phyloP scores from a whole-genome alignment of 2,113 vertebrate species.

The Anoplopoma fimbria region DNA sequence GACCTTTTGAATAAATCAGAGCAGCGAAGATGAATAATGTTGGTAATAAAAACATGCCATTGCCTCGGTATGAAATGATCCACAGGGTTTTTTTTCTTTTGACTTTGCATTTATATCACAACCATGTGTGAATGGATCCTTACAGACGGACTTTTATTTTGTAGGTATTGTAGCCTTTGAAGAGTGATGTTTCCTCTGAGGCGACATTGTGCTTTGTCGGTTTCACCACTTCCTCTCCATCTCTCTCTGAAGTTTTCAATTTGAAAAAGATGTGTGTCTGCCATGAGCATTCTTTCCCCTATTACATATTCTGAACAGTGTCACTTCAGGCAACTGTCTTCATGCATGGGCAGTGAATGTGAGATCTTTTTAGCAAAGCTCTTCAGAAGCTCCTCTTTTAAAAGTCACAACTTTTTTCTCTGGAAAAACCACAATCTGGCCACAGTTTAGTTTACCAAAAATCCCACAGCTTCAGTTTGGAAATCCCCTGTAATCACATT shows the following conservation, averaged over 20 bases:
- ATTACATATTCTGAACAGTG: neutral
- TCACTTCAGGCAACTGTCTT: neutral
- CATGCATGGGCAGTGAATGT: neutral
- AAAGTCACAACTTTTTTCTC: neutral
- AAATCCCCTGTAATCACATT: conserved; percentile 39
- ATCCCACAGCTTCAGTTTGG: neutral
- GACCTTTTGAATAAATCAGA: neutral
- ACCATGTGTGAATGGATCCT: conserved; percentile 26
- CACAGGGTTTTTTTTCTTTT: conserved; percentile 9
- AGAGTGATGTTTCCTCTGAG: neutral
- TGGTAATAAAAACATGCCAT: conserved; percentile 17
- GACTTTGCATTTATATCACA: conserved; percentile 28
- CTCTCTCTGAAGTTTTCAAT: neutral
- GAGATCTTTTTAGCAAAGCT: neutral
- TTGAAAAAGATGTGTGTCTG: neutral
- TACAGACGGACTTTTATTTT: neutral
- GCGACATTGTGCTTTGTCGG: neutral
- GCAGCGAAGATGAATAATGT: conserved; percentile 3
- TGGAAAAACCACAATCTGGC: neutral
- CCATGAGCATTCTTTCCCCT: neutral
- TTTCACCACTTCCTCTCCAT: neutral
- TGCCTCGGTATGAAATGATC: neutral
- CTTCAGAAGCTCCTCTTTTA: neutral
- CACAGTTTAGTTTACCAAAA: conserved; percentile 10
- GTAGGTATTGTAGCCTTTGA: neutral